Conservation (phyloP, 2,113 vertebrate genomes). For the Sclerurus mexicanus region DNA sequence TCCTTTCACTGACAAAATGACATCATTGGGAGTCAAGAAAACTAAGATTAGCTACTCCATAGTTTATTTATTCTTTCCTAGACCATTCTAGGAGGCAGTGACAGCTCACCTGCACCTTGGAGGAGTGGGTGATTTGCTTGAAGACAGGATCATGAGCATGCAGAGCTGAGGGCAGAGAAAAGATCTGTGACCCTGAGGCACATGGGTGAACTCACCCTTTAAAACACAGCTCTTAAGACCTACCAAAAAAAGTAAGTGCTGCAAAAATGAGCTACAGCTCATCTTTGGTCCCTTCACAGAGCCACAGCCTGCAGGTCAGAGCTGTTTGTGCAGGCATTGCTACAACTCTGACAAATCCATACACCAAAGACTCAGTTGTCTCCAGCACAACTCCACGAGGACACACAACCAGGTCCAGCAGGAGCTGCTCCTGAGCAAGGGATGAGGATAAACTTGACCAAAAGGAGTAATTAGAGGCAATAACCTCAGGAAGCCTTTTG, state of each 20-base stretch:
- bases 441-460: background rate
- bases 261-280: background rate
- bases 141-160: slow-evolving; percentile 87
- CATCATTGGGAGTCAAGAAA: background rate
- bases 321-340: background rate
- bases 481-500: background rate
- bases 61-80: too few species aligned
- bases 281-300: background rate
- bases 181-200: background rate
- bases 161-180: slow-evolving; percentile 77
- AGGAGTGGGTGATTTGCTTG: slow-evolving; percentile 83
- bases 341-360: background rate
- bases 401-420: background rate
- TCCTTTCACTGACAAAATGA: background rate
- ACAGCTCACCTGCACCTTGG: slow-evolving; percentile 87
- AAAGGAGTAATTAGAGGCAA: background rate
- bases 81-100: background rate
- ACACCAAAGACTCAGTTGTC: background rate
- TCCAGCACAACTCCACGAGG: rapidly evolving
- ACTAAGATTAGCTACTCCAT: background rate
- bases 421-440: background rate
- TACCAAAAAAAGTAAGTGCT: background rate
- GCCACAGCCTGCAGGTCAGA: background rate
- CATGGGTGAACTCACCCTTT: background rate
- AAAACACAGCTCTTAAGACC: background rate